Conservation (phyloP, 2,113 vertebrate species). For the Micronycteris hirsuta region DNA sequence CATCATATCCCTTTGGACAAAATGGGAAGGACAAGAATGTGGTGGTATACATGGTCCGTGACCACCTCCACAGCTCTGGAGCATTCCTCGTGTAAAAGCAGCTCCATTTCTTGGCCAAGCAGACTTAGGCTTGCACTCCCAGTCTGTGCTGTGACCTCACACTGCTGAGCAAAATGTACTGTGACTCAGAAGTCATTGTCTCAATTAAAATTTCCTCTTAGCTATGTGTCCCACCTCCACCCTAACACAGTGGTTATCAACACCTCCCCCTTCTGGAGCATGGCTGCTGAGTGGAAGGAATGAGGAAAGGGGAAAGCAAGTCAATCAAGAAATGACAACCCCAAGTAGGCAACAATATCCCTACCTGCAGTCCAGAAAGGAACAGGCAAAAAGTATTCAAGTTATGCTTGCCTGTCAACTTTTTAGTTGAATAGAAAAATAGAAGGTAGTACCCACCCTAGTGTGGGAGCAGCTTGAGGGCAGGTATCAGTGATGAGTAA, state of each 20-base stretch:
- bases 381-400: neutral
- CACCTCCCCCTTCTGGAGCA: neutral
- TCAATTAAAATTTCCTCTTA: slow-evolving; percentile 47
- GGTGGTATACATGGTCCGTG: no score
- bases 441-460: no score
- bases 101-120: neutral
- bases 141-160: neutral
- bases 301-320: neutral
- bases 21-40: neutral
- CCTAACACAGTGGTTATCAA: neutral
- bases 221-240: neutral
- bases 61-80: neutral
- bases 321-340: neutral
- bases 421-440: neutral
- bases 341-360: neutral
- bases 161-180: neutral
- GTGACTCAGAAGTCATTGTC: neutral
- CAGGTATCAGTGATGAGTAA: neutral
- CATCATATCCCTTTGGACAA: neutral
- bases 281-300: neutral
- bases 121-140: neutral
- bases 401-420: neutral
- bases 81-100: neutral
- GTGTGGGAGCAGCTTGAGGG: no score
- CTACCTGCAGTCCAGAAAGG: neutral